These are phyloP conservation scores for Sarcophaga bullata DNA, from an alignment of 1,140 invertebrate species.

Conservation along the genomic window DNA sequence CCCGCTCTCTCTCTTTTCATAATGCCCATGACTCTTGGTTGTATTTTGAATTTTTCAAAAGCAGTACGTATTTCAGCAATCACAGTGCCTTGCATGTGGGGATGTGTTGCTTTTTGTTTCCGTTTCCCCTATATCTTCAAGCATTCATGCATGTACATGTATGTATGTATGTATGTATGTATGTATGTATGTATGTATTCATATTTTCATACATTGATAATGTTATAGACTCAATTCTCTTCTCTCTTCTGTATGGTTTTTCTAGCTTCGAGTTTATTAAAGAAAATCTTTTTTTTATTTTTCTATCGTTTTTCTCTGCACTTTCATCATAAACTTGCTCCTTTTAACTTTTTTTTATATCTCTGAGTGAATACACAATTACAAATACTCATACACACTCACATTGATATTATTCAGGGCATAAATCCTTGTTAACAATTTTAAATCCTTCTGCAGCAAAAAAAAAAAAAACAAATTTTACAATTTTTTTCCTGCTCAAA, in stretches of 20 bases:
- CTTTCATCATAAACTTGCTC: not conserved
- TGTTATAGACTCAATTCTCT: too few relatives aligned
- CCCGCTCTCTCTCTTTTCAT: not conserved
- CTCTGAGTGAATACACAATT: too few relatives aligned
- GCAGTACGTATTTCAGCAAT: too few relatives aligned
- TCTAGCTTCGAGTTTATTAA: not conserved
- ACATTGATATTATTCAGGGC: slow-evolving; percentile 27
- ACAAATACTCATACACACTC: not conserved
- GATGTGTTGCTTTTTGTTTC: too few relatives aligned
- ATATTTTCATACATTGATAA: too few relatives aligned
- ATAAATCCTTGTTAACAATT: slow-evolving; percentile 37
- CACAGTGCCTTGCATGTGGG: too few relatives aligned
- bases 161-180: too few relatives aligned
- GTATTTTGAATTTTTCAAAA: too few relatives aligned
- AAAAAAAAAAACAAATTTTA: slow-evolving; percentile 12
- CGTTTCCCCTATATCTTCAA: too few relatives aligned
- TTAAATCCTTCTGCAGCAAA: slow-evolving; percentile 27
- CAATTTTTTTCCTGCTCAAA: slow-evolving; percentile 22
- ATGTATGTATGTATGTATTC: too few relatives aligned
- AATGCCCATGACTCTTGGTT: too few relatives aligned
- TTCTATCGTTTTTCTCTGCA: not conserved
- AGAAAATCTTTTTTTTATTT: not conserved
- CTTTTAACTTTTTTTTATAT: not conserved
- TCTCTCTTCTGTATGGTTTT: not conserved
- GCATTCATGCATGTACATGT: too few relatives aligned